Conservation (phyloP, 2,888 invertebrate species). For the Lithophane leautieri region DNA sequence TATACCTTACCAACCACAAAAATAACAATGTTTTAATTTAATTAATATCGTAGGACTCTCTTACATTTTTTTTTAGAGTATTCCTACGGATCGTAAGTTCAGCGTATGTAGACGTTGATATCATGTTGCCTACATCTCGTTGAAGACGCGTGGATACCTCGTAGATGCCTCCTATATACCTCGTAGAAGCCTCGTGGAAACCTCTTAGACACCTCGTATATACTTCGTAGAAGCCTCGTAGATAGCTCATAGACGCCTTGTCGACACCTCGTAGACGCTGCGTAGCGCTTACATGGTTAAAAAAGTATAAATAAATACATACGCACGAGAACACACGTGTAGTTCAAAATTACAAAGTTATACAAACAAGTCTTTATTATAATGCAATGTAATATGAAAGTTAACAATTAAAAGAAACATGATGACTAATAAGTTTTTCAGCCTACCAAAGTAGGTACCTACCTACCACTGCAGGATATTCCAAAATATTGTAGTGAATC, state of each 20-base stretch:
- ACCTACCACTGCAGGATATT: conserved; percentile 23
- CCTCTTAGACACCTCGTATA: neutral
- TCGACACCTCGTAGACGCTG: neutral
- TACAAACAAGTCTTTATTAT: neutral
- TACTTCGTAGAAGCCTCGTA: neutral
- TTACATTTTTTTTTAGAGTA: neutral
- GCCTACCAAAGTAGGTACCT: conserved; percentile 9
- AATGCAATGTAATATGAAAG: neutral
- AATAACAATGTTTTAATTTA: too few relatives aligned
- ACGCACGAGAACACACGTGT: neutral
- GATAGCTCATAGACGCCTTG: neutral
- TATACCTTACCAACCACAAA: neutral
- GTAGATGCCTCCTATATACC: neutral
- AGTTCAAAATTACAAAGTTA: too few relatives aligned
- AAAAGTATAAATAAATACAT: neutral
- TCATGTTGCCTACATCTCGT: neutral
- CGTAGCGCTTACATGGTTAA: neutral
- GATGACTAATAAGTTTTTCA: conserved; percentile 24
- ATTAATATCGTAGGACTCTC: neutral
- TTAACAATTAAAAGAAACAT: conserved; percentile 20
- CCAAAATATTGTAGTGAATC: conserved; percentile 32
- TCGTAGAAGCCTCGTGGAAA: neutral
- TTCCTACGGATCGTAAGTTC: neutral
- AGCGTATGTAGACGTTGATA: neutral
- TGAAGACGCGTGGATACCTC: too few relatives aligned